Conservation (phyloP, 2,888 invertebrate species). For the Heteromyza rotundicornis region DNA sequence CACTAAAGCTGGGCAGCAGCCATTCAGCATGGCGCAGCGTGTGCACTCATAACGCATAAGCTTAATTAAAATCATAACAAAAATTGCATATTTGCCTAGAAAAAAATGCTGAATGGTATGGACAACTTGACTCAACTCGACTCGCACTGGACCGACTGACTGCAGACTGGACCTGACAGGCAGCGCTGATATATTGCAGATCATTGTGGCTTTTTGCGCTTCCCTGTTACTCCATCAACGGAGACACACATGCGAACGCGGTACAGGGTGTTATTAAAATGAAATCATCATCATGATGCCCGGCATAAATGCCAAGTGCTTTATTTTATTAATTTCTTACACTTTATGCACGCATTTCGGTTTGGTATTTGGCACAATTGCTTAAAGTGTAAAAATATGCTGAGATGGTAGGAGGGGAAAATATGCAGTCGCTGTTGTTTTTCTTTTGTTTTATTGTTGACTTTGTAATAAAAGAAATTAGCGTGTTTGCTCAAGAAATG, state of each 20-base stretch:
- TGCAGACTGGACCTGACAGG: slow-evolving; percentile 30
- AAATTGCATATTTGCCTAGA: slow-evolving; percentile 46
- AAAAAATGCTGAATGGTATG: slow-evolving; percentile 18
- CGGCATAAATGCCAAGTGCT: slow-evolving; percentile 36
- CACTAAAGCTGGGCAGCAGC: neutral
- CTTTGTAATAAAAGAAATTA: too few relatives aligned
- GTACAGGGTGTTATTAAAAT: slow-evolving; percentile 55
- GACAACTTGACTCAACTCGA: neutral
- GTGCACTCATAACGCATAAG: slow-evolving; percentile 47
- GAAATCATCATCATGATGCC: slow-evolving; percentile 56
- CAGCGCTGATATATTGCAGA: slow-evolving; percentile 58
- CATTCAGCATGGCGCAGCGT: too few relatives aligned
- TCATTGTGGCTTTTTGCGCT: slow-evolving; percentile 57
- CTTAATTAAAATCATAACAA: slow-evolving; percentile 57
- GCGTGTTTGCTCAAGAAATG: too few relatives aligned
- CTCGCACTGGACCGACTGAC: neutral
- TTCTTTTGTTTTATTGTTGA: too few relatives aligned
- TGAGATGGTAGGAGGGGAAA: too few relatives aligned
- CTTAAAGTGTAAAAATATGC: too few relatives aligned
- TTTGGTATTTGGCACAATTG: too few relatives aligned
- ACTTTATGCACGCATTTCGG: slow-evolving; percentile 36
- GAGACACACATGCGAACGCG: neutral
- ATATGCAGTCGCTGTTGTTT: too few relatives aligned
- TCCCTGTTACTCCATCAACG: slow-evolving; percentile 56
- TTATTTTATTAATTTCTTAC: slow-evolving; percentile 41